Evolutionary conservation across 2,888 invertebrate genomes (phyloP).

Genomic region (Hermodice carunculata): DNA sequence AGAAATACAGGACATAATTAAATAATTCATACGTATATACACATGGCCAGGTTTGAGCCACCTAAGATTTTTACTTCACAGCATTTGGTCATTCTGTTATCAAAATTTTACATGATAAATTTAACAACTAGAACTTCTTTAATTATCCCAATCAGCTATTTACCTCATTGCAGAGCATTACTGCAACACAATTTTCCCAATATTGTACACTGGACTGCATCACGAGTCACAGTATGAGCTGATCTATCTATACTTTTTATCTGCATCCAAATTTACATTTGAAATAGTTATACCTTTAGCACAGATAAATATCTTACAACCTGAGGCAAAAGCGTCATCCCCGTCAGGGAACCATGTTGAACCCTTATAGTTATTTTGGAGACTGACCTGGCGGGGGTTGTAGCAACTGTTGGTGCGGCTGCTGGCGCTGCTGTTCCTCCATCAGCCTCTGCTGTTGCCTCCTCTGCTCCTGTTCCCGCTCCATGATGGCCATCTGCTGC

Average conservation of each 20-base stretch:
- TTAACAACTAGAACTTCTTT: neutral
- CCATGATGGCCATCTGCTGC: conserved; percentile 59
- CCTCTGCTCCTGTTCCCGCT: conserved; percentile 46
- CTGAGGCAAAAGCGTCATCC: too few species aligned
- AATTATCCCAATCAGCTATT: neutral
- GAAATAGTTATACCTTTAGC: too few species aligned
- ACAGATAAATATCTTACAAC: too few species aligned
- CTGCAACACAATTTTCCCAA: neutral
- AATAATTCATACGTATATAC: neutral
- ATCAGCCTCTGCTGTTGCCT: neutral
- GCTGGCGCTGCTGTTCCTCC: neutral
- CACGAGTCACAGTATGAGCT: too few species aligned
- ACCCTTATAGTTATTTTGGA: neutral
- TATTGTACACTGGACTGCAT: too few species aligned
- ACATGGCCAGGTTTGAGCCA: too few species aligned
- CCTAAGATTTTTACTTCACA: too few species aligned
- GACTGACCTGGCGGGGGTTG: neutral
- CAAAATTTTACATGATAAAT: neutral
- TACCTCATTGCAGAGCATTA: neutral
- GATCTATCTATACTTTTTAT: too few species aligned
- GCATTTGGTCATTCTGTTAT: neutral
- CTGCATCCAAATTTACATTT: too few species aligned
- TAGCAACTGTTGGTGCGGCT: neutral
- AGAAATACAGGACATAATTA: neutral
- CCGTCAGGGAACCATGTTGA: too few species aligned